phyloP scores from a whole-genome alignment of 37 sponge, comb jelly and placozoan species.

The Tethya wilhelma region DNA sequence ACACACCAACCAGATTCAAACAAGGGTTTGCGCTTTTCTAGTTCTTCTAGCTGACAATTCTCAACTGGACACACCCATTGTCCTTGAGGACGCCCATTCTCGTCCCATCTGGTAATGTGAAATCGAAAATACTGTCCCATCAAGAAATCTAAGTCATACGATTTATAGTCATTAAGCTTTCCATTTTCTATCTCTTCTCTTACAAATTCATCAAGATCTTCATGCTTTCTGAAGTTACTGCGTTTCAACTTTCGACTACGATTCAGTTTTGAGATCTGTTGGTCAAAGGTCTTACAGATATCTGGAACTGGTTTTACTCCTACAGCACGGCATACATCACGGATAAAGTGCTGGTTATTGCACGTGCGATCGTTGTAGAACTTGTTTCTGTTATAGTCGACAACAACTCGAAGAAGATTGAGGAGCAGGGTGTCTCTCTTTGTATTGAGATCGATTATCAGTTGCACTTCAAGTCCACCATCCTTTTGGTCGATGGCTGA shows the following conservation, averaged over 20 bases:
- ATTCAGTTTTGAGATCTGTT: background rate
- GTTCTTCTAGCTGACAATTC: background rate
- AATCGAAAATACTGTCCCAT: background rate
- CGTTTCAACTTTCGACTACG: background rate
- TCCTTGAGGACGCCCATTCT: background rate
- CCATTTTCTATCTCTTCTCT: background rate
- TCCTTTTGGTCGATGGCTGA: background rate
- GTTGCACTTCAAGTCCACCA: background rate
- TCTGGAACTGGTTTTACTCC: background rate
- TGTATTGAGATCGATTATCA: background rate
- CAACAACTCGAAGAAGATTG: background rate
- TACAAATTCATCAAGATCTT: conserved; percentile 7
- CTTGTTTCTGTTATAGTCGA: conserved; percentile 6
- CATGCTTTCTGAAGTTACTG: background rate
- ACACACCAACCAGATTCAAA: too few species aligned
- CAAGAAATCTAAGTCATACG: background rate
- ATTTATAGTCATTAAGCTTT: background rate
- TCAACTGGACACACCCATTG: background rate
- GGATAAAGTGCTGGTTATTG: conserved; percentile 21
- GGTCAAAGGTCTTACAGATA: background rate
- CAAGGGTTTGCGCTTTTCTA: too few species aligned
- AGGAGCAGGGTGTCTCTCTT: conserved; percentile 3
- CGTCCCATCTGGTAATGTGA: background rate
- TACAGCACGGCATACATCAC: conserved; percentile 1
- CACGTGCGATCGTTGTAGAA: background rate